Base-by-base conservation (phyloP, 2,113 vertebrate species). In the Macquaria ambigua region DNA sequence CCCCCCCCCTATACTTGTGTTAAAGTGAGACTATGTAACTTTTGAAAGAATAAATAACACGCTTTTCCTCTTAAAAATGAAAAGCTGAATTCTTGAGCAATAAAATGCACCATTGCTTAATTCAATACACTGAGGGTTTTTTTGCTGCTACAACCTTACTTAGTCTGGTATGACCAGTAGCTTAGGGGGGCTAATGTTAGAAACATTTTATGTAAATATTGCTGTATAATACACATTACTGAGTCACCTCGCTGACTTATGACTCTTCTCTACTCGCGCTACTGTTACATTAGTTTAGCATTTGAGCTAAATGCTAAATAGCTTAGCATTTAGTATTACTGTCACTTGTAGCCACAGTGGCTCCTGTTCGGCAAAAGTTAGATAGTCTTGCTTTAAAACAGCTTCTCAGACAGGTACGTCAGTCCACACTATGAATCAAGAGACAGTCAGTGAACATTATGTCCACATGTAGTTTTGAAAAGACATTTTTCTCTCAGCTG, bases 401-500 rank as follows among this genome's bases (percentile, higher is more conserved):
- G 20, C 31, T 25, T 41, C 15, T 58, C 21, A 23, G 28, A 0
- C 25, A 37, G 39, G 3, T 50, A 5, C n/a, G 14, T 84, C 58
- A 18, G 7, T 48, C 21, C 28, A 63, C 8, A 3, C 18, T 3
- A 39, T 74, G 31, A 56, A n/a, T 56, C 62, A 14, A 58, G 18
- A 72, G 37, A 63, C 23, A 25, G 8, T 48, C 53, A 63, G 18
- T 39, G 16, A 74, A 75, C n/a, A 67, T 73, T 20, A 62, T 34
- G 59, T 59, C 46, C 48, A 48, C 43, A 52, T 79, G 48, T 46
- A 52, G 18, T 50, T 59, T 53, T 34, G 21, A 46, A 59, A 58
- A 52, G 20, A 53, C 43, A 23, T 52, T 85, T 64, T 73, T 72
- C 53, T 76, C 41, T 72, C 25, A 43, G 43, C 12, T 23, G 21